Conservation (phyloP, 2,888 invertebrate genomes). For the Halictus quadricinctus region DNA sequence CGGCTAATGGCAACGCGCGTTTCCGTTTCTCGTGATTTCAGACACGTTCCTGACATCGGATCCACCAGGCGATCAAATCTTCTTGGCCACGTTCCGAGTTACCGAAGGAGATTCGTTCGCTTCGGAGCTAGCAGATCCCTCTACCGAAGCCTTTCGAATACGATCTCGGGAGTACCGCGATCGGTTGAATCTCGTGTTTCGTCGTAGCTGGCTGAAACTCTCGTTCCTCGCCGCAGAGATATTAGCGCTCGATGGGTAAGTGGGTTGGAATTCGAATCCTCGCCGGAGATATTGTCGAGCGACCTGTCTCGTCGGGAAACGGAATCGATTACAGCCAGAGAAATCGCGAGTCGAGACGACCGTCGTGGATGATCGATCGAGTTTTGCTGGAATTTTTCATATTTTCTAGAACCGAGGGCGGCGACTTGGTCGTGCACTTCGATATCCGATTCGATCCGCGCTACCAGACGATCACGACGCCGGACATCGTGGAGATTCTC, state of each 20-base stretch:
- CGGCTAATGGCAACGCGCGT: neutral
- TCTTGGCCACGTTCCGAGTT: constrained; percentile 91
- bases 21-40: constrained; percentile 77
- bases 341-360: constrained; percentile 17
- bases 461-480: constrained; percentile 85
- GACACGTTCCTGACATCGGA: constrained; percentile 89
- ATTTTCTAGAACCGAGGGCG: constrained; percentile 85
- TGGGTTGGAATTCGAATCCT: constrained; percentile 29
- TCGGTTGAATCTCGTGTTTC: constrained; percentile 89
- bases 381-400: neutral
- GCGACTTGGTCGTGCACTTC: constrained; percentile 92
- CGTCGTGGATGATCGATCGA: neutral
- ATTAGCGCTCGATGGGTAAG: constrained; percentile 93
- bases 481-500: constrained; percentile 87
- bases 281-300: neutral
- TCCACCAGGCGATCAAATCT: constrained; percentile 90
- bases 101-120: constrained; percentile 88
- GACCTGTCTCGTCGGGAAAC: neutral
- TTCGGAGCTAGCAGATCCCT: constrained; percentile 87
- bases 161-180: constrained; percentile 90
- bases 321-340: constrained; percentile 31
- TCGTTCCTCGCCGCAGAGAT: constrained; percentile 92
- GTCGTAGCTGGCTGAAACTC: constrained; percentile 88
- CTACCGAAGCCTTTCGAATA: constrained; percentile 88
- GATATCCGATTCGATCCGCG: constrained; percentile 93